Base-by-base conservation (phyloP, 1,140 invertebrate species). In the Alviniconcha marisindica region DNA sequence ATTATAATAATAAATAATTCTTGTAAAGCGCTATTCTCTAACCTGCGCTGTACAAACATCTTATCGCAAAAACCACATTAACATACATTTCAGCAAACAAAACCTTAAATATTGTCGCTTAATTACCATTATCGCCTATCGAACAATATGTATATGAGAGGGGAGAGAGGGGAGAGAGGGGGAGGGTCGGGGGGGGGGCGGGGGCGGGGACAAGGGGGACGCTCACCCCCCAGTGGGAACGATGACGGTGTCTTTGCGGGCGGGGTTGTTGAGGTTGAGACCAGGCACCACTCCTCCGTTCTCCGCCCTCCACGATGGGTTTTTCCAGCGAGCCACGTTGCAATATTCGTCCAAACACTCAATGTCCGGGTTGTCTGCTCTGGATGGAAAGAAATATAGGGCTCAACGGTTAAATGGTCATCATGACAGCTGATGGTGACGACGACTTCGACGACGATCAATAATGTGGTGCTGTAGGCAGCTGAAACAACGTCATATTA, bases 241-340 rank as follows among this genome's bases (percentile, higher is more conserved):
- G 0, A 95, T 93, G 42, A 96, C 93, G 0, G 96, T 96, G 87
- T 96, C 96, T 90, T 96, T 96, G 2, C 93, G 56, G 0, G 95
- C 93, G 18, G 96, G 94, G 85, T 94, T 94, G 0, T 93, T 91
- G 0, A 96, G 48, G 31, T 85, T 76, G 14, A 87, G 18, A 15
- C 83, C 83, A 0, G 86, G 83, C 1, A 89, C 54, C 28, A 91
- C 79, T 14, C 51, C 54, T 63, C 89, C 87, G 69, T 83, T 85
- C 33, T 81, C 81, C 7, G 36, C 60, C 0, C 18, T 28, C 83
- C 87, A 85, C 0, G 63, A 48, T 0, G 42, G 7, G 56, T 88
- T 74, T 18, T 51, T 40, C 85, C 85, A 88, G 44, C 63, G 78
- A 24, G 87, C 82, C 31, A 76, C 48, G 51, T 86, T 86, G 40